A percentile compares a stretch with the other conserved stretches of the same genome.
Conservation (phyloP, 2,113 vertebrate genomes). For the Macquaria ambigua region DNA sequence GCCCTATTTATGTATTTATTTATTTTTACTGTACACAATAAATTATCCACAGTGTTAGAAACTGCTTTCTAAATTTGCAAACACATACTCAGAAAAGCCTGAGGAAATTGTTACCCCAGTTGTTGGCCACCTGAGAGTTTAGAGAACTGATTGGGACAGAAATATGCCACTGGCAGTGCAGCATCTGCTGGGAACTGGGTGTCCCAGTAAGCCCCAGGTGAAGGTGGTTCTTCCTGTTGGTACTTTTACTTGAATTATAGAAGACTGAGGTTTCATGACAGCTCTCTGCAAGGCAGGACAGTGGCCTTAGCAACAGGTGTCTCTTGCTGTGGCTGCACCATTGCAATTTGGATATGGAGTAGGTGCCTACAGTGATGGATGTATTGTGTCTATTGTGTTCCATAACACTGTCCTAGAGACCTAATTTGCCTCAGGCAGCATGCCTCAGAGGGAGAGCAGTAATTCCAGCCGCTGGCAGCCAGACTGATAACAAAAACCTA, state of each 20-base stretch:
- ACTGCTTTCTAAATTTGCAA: slow-evolving; percentile 62
- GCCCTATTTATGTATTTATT: slow-evolving; percentile 24
- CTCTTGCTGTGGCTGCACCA: slow-evolving; percentile 14
- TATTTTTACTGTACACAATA: slow-evolving; percentile 65
- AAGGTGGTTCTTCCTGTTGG: slow-evolving; percentile 5
- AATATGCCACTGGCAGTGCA: slow-evolving; percentile 26
- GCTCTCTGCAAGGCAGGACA: slow-evolving; percentile 18
- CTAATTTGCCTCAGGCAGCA: slow-evolving; percentile 61
- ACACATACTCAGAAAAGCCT: slow-evolving; percentile 43
- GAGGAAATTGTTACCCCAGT: slow-evolving; percentile 46
- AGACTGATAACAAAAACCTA: slow-evolving; percentile 53
- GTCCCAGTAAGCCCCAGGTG: slow-evolving; percentile 47
- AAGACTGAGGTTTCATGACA: slow-evolving; percentile 14
- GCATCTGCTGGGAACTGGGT: slow-evolving; percentile 25
- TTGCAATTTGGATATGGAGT: slow-evolving; percentile 41
- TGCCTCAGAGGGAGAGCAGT: slow-evolving; percentile 46
- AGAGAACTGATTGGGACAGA: slow-evolving; percentile 53
- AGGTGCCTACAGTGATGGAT: slow-evolving; percentile 45
- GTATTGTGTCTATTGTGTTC: slow-evolving; percentile 54
- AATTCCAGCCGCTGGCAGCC: slow-evolving; percentile 55
- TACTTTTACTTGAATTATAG: slow-evolving; percentile 33
- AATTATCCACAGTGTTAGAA: slow-evolving; percentile 57
- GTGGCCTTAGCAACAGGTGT: slow-evolving; percentile 53
- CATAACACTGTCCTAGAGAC: slow-evolving; percentile 56
- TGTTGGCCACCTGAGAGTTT: slow-evolving; percentile 57